Base-by-base conservation (phyloP, 1,140 invertebrate species). In the Mycetomoellerius zeteki region DNA sequence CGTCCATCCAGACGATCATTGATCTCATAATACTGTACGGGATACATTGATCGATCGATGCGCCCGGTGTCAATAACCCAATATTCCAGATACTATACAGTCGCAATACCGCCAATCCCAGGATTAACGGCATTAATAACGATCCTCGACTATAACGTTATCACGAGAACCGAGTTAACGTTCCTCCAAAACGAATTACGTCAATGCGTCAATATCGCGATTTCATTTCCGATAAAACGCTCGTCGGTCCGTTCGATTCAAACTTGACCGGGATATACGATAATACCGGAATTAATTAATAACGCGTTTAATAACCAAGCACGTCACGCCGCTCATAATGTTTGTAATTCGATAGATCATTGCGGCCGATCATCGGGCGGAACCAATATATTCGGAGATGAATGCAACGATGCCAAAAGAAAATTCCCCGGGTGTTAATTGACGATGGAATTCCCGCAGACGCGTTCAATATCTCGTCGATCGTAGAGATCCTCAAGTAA, bases 101-200 rank as follows among this genome's bases (percentile, higher is more conserved):
- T 73, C 52, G 58, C 80, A 30, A 60, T 30, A 50, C 54, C 21
- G 43, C 12, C 69, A 75, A 84, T 84, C 69, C 69, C 19, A 24
- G 14, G 69, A 84, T 84, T 84, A 84, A 84, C n/a, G 27, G 69
- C 50, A 84, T 75, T 73, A 84, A 84, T 73, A 84, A 84, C 54
- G 80, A 84, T 47, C 27, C 30, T 14, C 37, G 69, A 19, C 69
- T 60, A 82, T 58, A 19, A 5, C 80, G 33, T 84, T 73, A 84
- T 84, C 80, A 69, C 54, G 78, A 27, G 33, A 73, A 84, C 56
- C 37, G 69, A 84, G 56, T 75, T 81, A 81, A 58, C 65, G 52
- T 81, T 24, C 37, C 56, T 84, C 19, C 27, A 58, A 84, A 81
- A 84, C 54, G 69, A 84, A 84, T 84, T 75, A 73, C 80, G 69